Conservation (phyloP, 2,888 invertebrate genomes). For the Pseudococcus jackbeardsleyi region DNA sequence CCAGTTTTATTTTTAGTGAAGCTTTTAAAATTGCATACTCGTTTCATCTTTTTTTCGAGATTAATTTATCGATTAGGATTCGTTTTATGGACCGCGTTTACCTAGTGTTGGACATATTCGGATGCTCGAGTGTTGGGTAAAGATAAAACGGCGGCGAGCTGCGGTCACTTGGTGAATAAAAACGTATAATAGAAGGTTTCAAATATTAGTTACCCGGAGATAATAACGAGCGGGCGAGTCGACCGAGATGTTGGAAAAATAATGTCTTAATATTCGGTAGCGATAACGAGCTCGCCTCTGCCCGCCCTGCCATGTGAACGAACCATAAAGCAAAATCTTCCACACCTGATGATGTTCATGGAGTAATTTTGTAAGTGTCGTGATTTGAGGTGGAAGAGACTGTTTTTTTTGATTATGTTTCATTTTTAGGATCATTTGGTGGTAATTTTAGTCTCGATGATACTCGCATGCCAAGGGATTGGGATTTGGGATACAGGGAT, state of each 20-base stretch:
- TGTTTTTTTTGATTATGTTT: too few relatives aligned
- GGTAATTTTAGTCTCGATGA: too few relatives aligned
- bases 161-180: neutral
- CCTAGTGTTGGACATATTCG: neutral
- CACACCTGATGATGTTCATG: too few relatives aligned
- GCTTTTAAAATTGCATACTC: constrained; percentile 33
- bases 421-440: too few relatives aligned
- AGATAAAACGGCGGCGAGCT: neutral
- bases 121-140: neutral
- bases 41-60: constrained; percentile 28
- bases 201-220: neutral
- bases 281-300: neutral
- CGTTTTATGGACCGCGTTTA: neutral
- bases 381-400: too few relatives aligned
- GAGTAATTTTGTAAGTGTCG: too few relatives aligned
- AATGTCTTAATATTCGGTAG: neutral
- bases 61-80: constrained; percentile 26
- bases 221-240: neutral
- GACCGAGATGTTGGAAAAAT: neutral
- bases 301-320: too few relatives aligned
- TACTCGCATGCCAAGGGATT: too few relatives aligned
- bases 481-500: too few relatives aligned
- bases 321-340: too few relatives aligned
- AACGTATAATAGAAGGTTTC: neutral
- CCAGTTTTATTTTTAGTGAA: constrained; percentile 36